Percentiles rank a stretch among this genome's conserved stretches.
Evolutionary conservation across 2,113 vertebrate species (phyloP).

Genomic region (Cariama cristata): DNA sequence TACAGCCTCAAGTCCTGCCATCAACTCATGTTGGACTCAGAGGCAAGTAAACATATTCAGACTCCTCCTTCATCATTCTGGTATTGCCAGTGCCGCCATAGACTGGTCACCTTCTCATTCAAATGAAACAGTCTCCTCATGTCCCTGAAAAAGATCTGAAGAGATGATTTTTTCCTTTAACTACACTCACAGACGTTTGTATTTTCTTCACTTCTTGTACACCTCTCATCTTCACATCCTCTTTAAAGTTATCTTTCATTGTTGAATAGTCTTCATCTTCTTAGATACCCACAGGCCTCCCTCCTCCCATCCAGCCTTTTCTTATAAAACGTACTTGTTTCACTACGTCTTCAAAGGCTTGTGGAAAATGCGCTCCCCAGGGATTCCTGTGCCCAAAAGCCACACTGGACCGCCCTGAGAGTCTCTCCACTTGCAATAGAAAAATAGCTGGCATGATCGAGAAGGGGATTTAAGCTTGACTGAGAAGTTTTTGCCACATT

Average conservation of each 20-base stretch:
- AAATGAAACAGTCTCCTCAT: not conserved
- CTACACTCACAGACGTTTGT: not conserved
- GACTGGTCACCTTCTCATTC: not conserved
- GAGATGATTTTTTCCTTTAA: not conserved
- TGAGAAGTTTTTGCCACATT: not conserved
- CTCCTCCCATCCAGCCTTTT: not conserved
- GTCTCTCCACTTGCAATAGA: not conserved
- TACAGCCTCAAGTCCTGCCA: not conserved
- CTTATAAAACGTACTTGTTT: not conserved
- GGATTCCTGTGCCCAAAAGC: not conserved
- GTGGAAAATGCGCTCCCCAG: not conserved
- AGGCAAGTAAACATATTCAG: not conserved
- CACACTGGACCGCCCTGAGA: accelerated
- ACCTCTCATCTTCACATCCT: not conserved
- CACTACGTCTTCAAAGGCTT: not conserved
- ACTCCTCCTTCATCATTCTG: not conserved
- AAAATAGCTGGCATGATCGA: not conserved
- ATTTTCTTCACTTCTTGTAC: not conserved
- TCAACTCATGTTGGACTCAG: not conserved
- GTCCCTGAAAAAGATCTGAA: not conserved
- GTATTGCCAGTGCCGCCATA: not conserved
- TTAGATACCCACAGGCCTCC: not conserved
- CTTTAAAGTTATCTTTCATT: not conserved
- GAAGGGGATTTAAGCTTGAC: not conserved
- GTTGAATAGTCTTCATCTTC: not conserved